Conservation (phyloP, 2,797 vertebrate species). For the Percopsis omiscomaycus region DNA sequence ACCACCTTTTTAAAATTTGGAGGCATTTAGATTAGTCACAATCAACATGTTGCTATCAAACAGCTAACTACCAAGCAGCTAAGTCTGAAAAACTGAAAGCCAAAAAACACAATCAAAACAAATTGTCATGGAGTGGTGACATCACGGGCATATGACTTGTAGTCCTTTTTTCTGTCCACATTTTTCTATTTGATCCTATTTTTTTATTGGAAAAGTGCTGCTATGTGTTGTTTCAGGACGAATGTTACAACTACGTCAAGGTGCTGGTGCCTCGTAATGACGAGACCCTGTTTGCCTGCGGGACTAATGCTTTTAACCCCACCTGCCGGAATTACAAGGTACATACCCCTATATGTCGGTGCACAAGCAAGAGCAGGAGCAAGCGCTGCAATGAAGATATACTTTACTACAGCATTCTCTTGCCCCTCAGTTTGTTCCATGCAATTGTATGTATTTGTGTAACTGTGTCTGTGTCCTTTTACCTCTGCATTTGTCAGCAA, state of each 20-base stretch:
- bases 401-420: neutral
- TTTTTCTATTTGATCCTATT: no score
- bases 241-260: conserved; percentile 98
- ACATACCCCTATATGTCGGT: conserved; percentile 16
- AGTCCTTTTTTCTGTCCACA: no score
- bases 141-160: no score
- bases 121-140: no score
- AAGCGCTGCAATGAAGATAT: neutral
- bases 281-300: conserved; percentile 91
- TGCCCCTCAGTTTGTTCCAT: neutral
- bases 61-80: no score
- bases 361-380: neutral
- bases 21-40: no score
- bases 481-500: neutral
- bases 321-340: conserved; percentile 93
- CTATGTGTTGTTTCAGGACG: conserved; percentile 78
- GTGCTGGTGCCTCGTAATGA: conserved; percentile 92
- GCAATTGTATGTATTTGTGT: neutral
- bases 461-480: neutral
- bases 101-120: no score
- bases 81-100: no score
- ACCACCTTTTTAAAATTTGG: no score
- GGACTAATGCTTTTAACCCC: conserved; percentile 94
- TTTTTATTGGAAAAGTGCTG: neutral
- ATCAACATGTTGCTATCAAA: no score